Evolutionary conservation across 92 coral and sea anemone genomes (phyloP), one percentile per base, ranked within the genome.

Genomic region (Meandrina meandrites): DNA sequence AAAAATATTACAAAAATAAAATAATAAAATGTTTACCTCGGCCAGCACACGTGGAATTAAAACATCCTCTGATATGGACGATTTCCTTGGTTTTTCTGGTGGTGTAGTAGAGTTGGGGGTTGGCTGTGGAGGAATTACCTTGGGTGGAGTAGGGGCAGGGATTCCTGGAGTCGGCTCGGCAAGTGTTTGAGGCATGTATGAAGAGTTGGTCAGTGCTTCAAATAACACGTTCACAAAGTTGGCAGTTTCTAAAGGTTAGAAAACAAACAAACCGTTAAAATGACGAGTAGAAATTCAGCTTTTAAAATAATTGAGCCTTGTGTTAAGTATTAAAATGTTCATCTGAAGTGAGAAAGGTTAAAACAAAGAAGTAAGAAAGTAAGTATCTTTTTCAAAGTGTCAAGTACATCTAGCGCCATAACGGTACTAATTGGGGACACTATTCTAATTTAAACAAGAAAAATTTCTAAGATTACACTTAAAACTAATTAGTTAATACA

Each of bases 181-280:
- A 7, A 79, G 48, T 62, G 87, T 70, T 53, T 92, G 88, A 35
- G 98, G 98, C 75, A 95, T 30, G 77, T 97, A 97, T 0, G 98
- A 92, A 73, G 89, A 89, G 86, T 77, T 86, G 77, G 91, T 86
- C 60, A 97, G 95, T 18, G 94, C 96, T 76, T 97, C 97, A 91
- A 97, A 97, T 71, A 97, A 47, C 56, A 93, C 85, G 78, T 95
- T 94, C 53, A 97, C 99, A 91, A 97, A 97, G 34, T 88, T 91
- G 68, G 79, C 91, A 45, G 99, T 97, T 66, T 92, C 99, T 97
- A 85, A 36, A 84, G 64, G 51, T 37, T 22, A 69, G 70, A 40
- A 72, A 42, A 71, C 17, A 24, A 15, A n/a, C 30, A 31, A 47
- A n/a, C 6, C 47, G 37, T 72, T 35, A 32, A 31, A 30, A 47